phyloP scores from a whole-genome alignment of 2,797 vertebrate genomes.

The Alfaro cultratus region DNA sequence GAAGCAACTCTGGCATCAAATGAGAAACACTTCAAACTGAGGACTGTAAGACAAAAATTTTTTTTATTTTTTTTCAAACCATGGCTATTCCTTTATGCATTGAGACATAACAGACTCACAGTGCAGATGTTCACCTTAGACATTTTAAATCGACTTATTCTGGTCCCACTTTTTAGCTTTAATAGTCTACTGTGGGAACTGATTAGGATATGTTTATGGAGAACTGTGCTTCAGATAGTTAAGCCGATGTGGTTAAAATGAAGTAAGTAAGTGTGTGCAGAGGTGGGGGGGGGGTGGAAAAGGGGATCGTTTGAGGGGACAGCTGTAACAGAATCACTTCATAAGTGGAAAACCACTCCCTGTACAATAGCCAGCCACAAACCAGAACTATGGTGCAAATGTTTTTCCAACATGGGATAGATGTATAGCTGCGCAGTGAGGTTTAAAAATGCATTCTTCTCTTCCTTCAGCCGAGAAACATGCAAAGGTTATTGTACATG shows the following conservation, averaged over 20 bases:
- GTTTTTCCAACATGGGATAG: conserved; percentile 87
- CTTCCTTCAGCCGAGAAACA: conserved; percentile 74
- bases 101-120: conserved; percentile 64
- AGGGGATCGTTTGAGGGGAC: conserved; percentile 64
- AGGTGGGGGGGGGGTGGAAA: conserved; percentile 63
- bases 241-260: conserved; percentile 67
- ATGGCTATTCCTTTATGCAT: neutral
- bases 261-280: conserved; percentile 74
- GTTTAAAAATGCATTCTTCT: conserved; percentile 78
- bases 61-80: neutral
- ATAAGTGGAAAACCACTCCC: conserved; percentile 91
- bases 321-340: conserved; percentile 88
- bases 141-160: conserved; percentile 79
- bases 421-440: conserved; percentile 80
- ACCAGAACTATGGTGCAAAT: conserved; percentile 88
- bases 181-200: conserved; percentile 58
- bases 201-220: conserved; percentile 73
- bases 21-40: neutral
- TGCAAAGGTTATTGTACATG: conserved; percentile 58
- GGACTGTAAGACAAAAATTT: neutral
- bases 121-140: conserved; percentile 87
- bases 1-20: neutral
- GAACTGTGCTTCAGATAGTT: conserved; percentile 67
- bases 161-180: conserved; percentile 62
- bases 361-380: conserved; percentile 89